Conservation (phyloP, 2,888 invertebrate species). For the Deilephila porcellus region DNA sequence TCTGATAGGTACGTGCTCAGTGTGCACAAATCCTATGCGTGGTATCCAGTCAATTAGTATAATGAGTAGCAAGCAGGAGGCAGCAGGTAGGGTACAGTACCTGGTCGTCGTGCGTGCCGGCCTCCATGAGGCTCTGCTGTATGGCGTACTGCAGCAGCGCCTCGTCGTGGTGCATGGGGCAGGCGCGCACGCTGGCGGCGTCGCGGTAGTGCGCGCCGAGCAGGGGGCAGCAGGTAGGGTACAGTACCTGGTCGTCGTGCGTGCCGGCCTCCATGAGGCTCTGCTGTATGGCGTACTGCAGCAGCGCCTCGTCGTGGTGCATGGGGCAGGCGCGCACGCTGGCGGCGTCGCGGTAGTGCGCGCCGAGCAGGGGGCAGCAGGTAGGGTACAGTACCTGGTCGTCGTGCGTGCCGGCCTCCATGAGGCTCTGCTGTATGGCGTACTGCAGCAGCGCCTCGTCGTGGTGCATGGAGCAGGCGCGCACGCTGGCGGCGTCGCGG, state of each 20-base stretch:
- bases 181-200: conserved; percentile 74
- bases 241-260: conserved; percentile 66
- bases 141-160: conserved; percentile 97
- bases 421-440: conserved; percentile 96
- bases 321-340: conserved; percentile 67
- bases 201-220: too few species aligned
- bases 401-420: conserved; percentile 89
- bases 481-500: conserved; percentile 45
- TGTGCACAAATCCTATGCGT: too few species aligned
- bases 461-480: conserved; percentile 90
- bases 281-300: conserved; percentile 98
- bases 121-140: conserved; percentile 95
- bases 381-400: conserved; percentile 65
- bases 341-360: too few species aligned
- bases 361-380: too few species aligned
- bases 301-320: conserved; percentile 95
- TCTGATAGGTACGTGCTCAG: too few species aligned
- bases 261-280: conserved; percentile 94
- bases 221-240: too few species aligned
- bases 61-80: too few species aligned
- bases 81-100: conserved; percentile 35
- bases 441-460: conserved; percentile 97
- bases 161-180: conserved; percentile 93
- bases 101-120: conserved; percentile 86
- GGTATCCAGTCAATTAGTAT: too few species aligned